Evolutionary conservation across 2,888 invertebrate species (phyloP), one percentile per base, ranked within the genome.

Genomic region (Empis stercorea): DNA sequence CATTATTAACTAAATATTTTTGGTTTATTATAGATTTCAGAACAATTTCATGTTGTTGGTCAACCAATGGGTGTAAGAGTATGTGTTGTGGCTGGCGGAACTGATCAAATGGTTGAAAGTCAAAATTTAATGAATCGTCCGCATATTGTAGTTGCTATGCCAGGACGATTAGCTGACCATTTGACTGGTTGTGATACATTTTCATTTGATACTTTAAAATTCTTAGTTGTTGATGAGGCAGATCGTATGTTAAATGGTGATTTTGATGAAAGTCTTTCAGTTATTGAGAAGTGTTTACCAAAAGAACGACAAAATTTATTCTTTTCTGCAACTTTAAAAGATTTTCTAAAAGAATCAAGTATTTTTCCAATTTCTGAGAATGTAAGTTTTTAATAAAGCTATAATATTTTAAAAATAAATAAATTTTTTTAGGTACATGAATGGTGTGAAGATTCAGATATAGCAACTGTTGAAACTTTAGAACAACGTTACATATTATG

Each of bases 321-420:
- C 46, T 96, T 94, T 64, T 95, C 94, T 49, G 99, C 99, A 1
- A 99, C 99, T 1, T 85, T 97, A 63, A 94, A 93, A 9, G 86
- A 91, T 60, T 74, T 85, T 76, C 57, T 79, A 74, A 63, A 79
- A 73, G 71, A 82, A 74, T 74, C 80, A 72, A 64, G 84, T 76
- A 66, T 76, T 46, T 70, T 79, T 43, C 66, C 72, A 0, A 64
- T 79, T 14, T 68, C 74, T 38, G 79, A 79, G 57, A 75, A 84
- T 58, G 84, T 82, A 65, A 66, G 69, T 52, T 10, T 30, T 44
- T 30, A 27, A 27, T 9, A 27, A 27, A 27, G n/a, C n/a, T 27
- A 6, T 7, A 27, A 27, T 27, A 27, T 27, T 27, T 20, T 20
- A 4, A 20, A 20, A 5, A 17, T 15, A 40, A 15, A n/a, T 13